These are phyloP conservation scores for Clinocottus analis DNA, from an alignment of 2,113 vertebrate genomes.

Conservation along the genomic window DNA sequence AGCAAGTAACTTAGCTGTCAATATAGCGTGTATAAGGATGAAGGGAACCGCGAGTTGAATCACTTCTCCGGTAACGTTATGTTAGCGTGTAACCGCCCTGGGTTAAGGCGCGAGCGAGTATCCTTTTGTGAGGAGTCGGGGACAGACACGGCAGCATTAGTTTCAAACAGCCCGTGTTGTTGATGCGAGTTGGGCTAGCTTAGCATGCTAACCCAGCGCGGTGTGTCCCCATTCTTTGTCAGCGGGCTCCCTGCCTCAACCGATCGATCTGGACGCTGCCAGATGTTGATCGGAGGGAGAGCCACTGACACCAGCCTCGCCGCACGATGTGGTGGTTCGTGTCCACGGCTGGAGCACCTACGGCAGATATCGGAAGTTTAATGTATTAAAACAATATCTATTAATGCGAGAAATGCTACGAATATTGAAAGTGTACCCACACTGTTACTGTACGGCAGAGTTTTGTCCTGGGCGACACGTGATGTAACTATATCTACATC, in stretches of 20 bases:
- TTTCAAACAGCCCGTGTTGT: slow-evolving; percentile 41
- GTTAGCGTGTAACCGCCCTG: neutral
- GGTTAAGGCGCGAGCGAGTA: neutral
- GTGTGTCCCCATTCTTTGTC: slow-evolving; percentile 66
- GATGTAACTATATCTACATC: neutral
- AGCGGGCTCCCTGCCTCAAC: slow-evolving; percentile 28
- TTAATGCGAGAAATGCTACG: neutral
- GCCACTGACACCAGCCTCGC: neutral
- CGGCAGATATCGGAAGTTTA: neutral
- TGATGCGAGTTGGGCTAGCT: slow-evolving; percentile 62
- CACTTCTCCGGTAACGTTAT: neutral
- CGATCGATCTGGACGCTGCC: slow-evolving; percentile 41
- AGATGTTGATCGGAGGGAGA: slow-evolving; percentile 40
- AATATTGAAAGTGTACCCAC: neutral
- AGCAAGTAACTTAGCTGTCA: slow-evolving; percentile 53
- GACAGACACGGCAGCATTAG: neutral
- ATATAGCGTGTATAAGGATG: neutral
- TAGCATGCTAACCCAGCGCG: slow-evolving; percentile 74
- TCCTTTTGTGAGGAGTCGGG: neutral
- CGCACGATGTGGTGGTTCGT: neutral
- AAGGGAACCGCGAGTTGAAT: neutral
- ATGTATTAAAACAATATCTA: too few relatives aligned
- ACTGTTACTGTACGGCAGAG: slow-evolving; percentile 8
- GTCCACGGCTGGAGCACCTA: neutral
- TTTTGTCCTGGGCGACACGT: neutral